These are phyloP conservation scores for Caenorhabditis sp. DNA, from an alignment of 2,888 invertebrate genomes.

Conservation along the genomic window DNA sequence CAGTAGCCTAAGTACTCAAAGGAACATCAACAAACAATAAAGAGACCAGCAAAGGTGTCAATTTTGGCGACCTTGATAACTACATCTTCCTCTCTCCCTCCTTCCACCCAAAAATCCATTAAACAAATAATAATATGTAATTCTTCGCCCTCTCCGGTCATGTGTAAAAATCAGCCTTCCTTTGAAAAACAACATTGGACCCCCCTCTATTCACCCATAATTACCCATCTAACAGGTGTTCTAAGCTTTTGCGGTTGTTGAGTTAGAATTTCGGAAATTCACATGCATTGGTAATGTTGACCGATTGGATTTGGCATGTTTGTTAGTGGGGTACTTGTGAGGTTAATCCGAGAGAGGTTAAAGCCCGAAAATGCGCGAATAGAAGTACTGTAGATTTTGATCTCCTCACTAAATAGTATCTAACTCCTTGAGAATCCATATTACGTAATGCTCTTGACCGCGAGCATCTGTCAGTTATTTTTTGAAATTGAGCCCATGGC, in stretches of 20 bases:
- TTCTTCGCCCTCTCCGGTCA: not conserved
- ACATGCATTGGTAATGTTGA: not conserved
- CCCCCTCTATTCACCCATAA: not conserved
- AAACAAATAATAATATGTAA: conserved; percentile 1
- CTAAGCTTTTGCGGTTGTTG: not conserved
- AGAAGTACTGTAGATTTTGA: too few species aligned
- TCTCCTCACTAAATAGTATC: too few species aligned
- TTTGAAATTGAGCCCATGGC: too few species aligned
- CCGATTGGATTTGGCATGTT: not conserved
- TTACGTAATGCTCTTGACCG: too few species aligned
- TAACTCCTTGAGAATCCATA: too few species aligned
- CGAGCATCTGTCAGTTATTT: too few species aligned
- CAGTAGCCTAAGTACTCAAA: too few species aligned
- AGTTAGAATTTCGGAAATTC: not conserved
- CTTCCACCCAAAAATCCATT: not conserved
- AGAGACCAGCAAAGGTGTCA: not conserved
- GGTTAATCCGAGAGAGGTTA: not conserved
- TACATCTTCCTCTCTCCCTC: not conserved
- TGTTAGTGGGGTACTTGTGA: not conserved
- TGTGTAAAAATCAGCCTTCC: not conserved
- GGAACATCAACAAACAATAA: too few species aligned
- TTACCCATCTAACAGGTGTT: not conserved
- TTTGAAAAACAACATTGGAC: not conserved
- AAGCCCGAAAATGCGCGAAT: too few species aligned
- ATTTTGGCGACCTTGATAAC: not conserved